phyloP scores from a whole-genome alignment of 2,888 invertebrate genomes.

The Epirrhoe alternata region DNA sequence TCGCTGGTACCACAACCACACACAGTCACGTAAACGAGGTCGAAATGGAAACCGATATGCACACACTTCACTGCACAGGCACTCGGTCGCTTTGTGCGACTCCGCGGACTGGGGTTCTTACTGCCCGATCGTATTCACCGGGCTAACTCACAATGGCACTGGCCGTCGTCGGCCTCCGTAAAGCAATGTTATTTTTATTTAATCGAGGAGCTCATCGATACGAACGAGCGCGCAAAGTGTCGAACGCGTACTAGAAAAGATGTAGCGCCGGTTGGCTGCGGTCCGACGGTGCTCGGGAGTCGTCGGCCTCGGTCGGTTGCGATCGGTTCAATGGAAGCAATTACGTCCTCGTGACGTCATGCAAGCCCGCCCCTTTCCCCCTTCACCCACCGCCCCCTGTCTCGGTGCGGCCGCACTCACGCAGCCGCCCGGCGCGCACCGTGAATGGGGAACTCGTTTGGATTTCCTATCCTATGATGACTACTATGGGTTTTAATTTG shows the following conservation, averaged over 20 bases:
- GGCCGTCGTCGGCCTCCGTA: constrained; percentile 44
- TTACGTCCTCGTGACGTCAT: constrained; percentile 76
- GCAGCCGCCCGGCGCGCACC: constrained; percentile 7
- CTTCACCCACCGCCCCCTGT: constrained; percentile 25
- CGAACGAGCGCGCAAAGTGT: constrained; percentile 66
- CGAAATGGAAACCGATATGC: constrained; percentile 66
- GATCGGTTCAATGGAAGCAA: constrained; percentile 72
- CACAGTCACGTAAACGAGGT: constrained; percentile 69
- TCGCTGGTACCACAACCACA: constrained; percentile 60
- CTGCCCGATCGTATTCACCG: constrained; percentile 11
- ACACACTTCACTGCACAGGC: constrained; percentile 62
- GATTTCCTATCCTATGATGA: constrained; percentile 24
- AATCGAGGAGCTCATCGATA: constrained; percentile 45
- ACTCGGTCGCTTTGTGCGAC: constrained; percentile 31
- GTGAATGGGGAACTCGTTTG: constrained; percentile 38
- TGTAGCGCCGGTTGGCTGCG: constrained; percentile 77
- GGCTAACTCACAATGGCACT: constrained; percentile 46
- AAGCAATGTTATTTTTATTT: constrained; percentile 50
- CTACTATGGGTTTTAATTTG: constrained; percentile 19
- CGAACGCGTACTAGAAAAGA: constrained; percentile 80
- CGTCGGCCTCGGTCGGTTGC: constrained; percentile 64
- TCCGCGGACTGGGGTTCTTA: constrained; percentile 31
- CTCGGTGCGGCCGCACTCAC: constrained; percentile 42
- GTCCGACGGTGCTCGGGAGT: constrained; percentile 61
- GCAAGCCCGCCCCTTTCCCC: constrained; percentile 46